Conservation (phyloP, 2,797 vertebrate species). For the Lophotriccus pileatus region DNA sequence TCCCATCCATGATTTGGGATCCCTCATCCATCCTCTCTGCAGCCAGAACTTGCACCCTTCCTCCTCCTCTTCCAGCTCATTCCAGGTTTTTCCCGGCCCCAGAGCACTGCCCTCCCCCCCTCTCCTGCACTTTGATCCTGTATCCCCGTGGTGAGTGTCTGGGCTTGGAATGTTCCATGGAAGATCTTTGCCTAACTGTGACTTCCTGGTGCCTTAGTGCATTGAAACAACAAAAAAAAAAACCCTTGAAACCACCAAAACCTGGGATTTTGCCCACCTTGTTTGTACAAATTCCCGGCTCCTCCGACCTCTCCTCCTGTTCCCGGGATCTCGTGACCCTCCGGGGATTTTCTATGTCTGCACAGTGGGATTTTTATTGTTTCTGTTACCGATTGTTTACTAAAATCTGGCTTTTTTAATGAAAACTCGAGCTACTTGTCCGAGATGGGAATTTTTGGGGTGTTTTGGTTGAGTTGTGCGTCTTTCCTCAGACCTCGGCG, state of each 20-base stretch:
- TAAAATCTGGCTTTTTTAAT: not conserved
- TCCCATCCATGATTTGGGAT: not conserved
- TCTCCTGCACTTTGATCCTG: not conserved
- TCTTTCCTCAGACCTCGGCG: not conserved
- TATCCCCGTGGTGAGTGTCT: not conserved
- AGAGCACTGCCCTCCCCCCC: not conserved
- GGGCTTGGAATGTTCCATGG: not conserved
- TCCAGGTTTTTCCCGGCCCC: not conserved
- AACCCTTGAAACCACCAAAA: not conserved
- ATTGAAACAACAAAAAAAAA: not conserved
- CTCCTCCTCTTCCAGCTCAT: not conserved
- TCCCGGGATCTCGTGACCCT: not conserved
- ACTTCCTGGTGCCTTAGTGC: slow-evolving; percentile 48
- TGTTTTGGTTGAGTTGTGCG: not conserved
- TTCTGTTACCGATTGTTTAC: not conserved
- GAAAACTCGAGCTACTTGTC: not conserved
- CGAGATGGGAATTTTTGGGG: not conserved
- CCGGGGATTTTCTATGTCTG: not conserved
- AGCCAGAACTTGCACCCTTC: not conserved
- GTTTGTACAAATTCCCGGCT: not conserved
- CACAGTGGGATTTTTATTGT: not conserved
- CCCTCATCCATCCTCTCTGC: not conserved
- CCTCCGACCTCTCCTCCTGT: not conserved
- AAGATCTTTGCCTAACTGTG: not conserved
- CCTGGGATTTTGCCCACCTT: not conserved